Evolutionary conservation across 2,888 invertebrate genomes (phyloP).

Genomic region (Bhutanitis thaidina): DNA sequence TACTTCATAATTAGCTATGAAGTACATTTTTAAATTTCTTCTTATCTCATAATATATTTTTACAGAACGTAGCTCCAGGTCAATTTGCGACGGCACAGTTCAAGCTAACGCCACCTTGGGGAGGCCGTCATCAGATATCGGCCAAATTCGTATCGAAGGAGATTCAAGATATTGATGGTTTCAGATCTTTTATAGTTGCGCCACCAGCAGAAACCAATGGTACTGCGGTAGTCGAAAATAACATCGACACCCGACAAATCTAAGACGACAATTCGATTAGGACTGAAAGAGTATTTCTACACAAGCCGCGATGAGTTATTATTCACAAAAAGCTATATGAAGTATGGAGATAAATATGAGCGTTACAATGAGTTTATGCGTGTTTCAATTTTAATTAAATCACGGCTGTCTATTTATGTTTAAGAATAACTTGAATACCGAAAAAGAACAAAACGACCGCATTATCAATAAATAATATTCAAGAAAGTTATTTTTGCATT

Average conservation of each 20-base stretch:
- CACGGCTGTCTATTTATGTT: too few relatives aligned
- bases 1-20: too few relatives aligned
- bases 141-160: conserved; percentile 94
- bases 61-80: conserved; percentile 81
- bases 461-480: neutral
- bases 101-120: conserved; percentile 87
- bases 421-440: neutral
- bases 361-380: too few relatives aligned
- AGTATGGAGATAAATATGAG: too few relatives aligned
- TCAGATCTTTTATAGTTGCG: conserved; percentile 85
- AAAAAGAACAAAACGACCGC: neutral
- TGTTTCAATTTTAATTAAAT: too few relatives aligned
- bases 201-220: conserved; percentile 66
- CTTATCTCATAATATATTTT: conserved; percentile 13
- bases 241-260: conserved; percentile 43
- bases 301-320: too few relatives aligned
- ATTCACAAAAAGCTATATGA: too few relatives aligned
- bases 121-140: conserved; percentile 89
- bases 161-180: conserved; percentile 94
- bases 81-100: conserved; percentile 86
- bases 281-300: too few relatives aligned
- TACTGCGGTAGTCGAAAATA: conserved; percentile 39
- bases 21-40: too few relatives aligned
- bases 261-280: conserved; percentile 25
- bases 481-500: too few relatives aligned